Evolutionary conservation across 2,113 vertebrate species (phyloP), one percentile per base, ranked within the genome.

Genomic region (Pluvianellus socialis): DNA sequence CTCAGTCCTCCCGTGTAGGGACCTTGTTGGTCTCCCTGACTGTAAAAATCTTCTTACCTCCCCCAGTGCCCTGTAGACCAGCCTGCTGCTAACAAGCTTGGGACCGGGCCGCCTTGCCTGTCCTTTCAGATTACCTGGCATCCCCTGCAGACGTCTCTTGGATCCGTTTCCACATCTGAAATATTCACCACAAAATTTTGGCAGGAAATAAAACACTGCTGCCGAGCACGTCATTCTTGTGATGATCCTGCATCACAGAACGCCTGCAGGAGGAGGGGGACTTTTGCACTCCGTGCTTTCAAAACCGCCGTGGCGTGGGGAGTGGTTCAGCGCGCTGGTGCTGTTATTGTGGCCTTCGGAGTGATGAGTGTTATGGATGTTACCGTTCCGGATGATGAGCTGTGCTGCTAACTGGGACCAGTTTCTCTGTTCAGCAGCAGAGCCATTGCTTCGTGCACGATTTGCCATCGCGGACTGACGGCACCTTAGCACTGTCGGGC

Each of bases 391-490:
- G 61, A 35, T 14, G 40, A 71, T 26, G 65, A 90, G 56, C 84
- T 74, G 44, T 75, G 56, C 86, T 82, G 71, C 93, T 75, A 9
- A 73, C n/a, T 50, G 79, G 66, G 76, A 47, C 27, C 44, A 8
- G 66, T 49, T 74, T 30, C 77, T 62, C 30, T 17, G 38, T n/a
- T 71, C 38, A 40, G 3, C 70, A 72, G 61, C 50, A 56, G 71
- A 24, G 45, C 24, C 30, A 8, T 27, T 32, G 14, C 33, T 22
- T 7, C 2, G 1, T 24, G 38, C 32, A 12, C 2, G 0, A 23
- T 81, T 61, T 65, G 71, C 80, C 12, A 2, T 5, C 1, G 12
- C 3, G 2, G 27, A 12, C 40, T 55, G 56, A 6, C 21, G 15
- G 47, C 33, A 5, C 28, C 14, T 50, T 49, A 23, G 53, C 44